Evolutionary conservation across 2,113 vertebrate genomes (phyloP), one percentile per base, ranked within the genome.

Genomic region (Notothenia rossii): DNA sequence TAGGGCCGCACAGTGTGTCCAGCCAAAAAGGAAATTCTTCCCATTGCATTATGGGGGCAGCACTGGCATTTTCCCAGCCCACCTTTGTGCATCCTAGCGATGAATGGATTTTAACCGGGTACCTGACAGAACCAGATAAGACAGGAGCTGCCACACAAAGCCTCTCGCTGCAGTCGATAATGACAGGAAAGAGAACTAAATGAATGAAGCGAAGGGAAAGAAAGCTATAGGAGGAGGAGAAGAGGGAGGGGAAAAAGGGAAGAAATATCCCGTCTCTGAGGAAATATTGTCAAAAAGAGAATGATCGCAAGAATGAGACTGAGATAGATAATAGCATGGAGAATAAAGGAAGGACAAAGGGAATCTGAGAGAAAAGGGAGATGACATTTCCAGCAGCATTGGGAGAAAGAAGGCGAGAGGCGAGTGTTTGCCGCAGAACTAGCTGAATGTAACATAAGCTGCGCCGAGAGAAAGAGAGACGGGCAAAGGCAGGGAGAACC

Each of bases 71-170:
- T 83, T 33, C 84, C 86, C 83, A 88, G 80, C 72, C 69, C 83
- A 85, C 90, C 90, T 89, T 83, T 86, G 25, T 83, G 86, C 76
- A 46, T 77, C 69, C 67, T 25, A 60, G 36, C 59, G n/a, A 72
- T 78, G 80, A 90, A 88, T 83, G 88, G 79, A 77, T 78, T 91
- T 88, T 63, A 88, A 82, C 72, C 77, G 61, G 36, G 72, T 91
- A 92, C 83, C 91, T 91, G 91, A 89, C 86, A 87, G 78, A 78
- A 64, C n/a, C 70, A 83, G 92, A 93, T 93, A 94, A 94, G 89
- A 85, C 86, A 50, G 62, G 79, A 88, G 59, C 84, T 73, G 72
- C 81, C 71, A 77, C 65, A 90, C 85, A 89, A 83, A 88, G 83
- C 56, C 75, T 75, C 45, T 81, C 58, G 58, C 46, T 43, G 63